These are phyloP conservation scores for Dendroctonus valens DNA, from an alignment of 1,140 invertebrate genomes.

Conservation along the genomic window DNA sequence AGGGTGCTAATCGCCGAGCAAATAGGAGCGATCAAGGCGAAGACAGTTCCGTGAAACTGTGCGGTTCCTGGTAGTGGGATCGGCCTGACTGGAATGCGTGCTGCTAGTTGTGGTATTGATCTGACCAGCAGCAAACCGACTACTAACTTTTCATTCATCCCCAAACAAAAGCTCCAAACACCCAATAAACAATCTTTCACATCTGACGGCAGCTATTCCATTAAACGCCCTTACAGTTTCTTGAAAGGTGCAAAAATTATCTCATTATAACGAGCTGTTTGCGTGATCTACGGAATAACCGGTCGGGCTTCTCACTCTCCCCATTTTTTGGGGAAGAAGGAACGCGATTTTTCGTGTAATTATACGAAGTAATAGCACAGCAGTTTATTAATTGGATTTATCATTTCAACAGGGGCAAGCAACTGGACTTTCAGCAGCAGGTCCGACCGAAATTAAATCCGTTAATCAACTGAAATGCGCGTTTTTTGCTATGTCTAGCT, in stretches of 20 bases:
- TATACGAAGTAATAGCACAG: no score
- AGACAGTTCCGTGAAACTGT: not conserved
- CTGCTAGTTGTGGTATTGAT: no score
- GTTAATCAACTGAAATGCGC: no score
- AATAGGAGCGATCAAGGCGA: not conserved
- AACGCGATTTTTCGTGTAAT: no score
- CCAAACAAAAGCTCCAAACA: constrained; percentile 17
- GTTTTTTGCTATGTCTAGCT: no score
- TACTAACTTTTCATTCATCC: no score
- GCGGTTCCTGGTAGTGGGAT: not conserved
- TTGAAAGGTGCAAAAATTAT: constrained; percentile 29
- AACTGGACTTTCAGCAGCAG: no score
- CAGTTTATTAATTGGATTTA: no score
- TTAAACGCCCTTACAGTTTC: constrained; percentile 24
- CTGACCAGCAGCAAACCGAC: no score
- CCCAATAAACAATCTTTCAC: constrained; percentile 25
- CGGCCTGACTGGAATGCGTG: no score
- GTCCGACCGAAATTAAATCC: no score
- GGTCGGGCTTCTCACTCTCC: not conserved
- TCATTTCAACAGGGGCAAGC: no score
- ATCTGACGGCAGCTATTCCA: constrained; percentile 13
- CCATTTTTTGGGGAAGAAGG: not conserved
- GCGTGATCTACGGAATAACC: constrained; percentile 7
- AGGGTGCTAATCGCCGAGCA: not conserved
- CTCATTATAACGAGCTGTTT: constrained; percentile 17